These are phyloP conservation scores for Bubalus kerabau DNA, from an alignment of 2,113 vertebrate species.

Conservation along the genomic window DNA sequence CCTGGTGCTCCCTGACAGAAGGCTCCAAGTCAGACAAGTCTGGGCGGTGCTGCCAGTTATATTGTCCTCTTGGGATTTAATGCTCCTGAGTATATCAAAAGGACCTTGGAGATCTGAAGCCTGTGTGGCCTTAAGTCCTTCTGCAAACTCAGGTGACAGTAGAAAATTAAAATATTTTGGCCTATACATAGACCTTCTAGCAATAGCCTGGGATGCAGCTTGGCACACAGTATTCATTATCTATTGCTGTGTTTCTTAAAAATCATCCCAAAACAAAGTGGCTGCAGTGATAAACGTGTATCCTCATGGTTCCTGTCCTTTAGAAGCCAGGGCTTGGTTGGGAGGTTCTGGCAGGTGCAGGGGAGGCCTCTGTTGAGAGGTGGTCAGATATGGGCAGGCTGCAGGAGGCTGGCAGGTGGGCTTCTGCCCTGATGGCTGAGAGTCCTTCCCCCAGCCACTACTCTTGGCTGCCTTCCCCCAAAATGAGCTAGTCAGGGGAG, in stretches of 20 bases:
- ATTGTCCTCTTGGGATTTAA: not conserved
- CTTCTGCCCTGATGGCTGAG: not conserved
- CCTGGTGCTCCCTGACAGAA: not conserved
- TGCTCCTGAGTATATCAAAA: not conserved
- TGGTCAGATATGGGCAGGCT: no score
- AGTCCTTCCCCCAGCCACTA: not conserved
- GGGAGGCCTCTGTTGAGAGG: not conserved
- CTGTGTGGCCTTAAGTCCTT: not conserved
- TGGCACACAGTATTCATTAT: not conserved
- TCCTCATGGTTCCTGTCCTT: not conserved
- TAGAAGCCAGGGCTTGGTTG: not conserved
- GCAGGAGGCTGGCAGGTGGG: not conserved
- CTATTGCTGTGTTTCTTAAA: not conserved
- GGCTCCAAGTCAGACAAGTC: not conserved
- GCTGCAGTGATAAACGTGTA: not conserved
- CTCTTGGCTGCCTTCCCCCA: not conserved
- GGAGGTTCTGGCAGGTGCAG: not conserved
- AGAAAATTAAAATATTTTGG: not conserved
- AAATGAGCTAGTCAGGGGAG: not conserved
- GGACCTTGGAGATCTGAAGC: not conserved
- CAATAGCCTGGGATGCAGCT: not conserved
- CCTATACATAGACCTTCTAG: not conserved
- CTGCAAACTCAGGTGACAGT: not conserved
- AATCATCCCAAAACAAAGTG: not conserved
- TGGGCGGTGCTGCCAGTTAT: not conserved